Evolutionary conservation across 1,140 invertebrate genomes (phyloP).

Genomic region (Coboldia fuscipes): DNA sequence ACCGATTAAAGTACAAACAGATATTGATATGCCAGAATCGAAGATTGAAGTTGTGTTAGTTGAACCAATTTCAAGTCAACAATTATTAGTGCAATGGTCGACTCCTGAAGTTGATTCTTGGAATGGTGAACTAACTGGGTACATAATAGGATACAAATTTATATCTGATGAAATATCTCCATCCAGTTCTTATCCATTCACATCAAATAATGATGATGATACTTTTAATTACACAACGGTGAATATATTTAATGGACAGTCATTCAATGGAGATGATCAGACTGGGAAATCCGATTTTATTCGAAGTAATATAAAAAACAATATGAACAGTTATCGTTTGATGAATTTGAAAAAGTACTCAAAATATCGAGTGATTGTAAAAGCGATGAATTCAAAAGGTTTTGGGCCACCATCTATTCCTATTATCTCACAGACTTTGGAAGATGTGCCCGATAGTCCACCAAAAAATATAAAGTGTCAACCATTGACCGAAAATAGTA

Average conservation of each 20-base stretch:
- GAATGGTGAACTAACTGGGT: conserved; percentile 65
- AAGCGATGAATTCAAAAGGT: conserved; percentile 61
- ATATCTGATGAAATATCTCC: conserved; percentile 29
- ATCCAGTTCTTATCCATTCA: too few species aligned
- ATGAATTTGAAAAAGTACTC: conserved; percentile 53
- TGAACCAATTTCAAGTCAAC: conserved; percentile 49
- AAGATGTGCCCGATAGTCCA: conserved; percentile 50
- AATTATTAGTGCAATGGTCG: conserved; percentile 58
- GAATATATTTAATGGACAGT: conserved; percentile 23
- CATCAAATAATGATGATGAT: too few species aligned
- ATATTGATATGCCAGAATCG: conserved; percentile 42
- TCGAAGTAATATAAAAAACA: too few species aligned
- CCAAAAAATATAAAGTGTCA: conserved; percentile 41
- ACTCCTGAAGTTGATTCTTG: conserved; percentile 49
- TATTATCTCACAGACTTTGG: conserved; percentile 47
- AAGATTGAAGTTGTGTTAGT: conserved; percentile 54
- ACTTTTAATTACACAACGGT: conserved; percentile 25
- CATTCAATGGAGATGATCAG: too few species aligned
- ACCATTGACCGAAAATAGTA: conserved; percentile 41
- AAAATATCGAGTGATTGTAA: conserved; percentile 50
- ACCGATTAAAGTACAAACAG: conserved; percentile 33
- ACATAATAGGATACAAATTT: conserved; percentile 36
- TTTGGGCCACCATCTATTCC: conserved; percentile 47
- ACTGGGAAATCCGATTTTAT: too few species aligned
- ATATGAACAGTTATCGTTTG: conserved; percentile 34